A percentile compares a stretch with the other conserved stretches of the same genome.
These are phyloP conservation scores for Oceanodroma leucorhoa DNA, from an alignment of 2,797 vertebrate genomes.

Conservation along the genomic window DNA sequence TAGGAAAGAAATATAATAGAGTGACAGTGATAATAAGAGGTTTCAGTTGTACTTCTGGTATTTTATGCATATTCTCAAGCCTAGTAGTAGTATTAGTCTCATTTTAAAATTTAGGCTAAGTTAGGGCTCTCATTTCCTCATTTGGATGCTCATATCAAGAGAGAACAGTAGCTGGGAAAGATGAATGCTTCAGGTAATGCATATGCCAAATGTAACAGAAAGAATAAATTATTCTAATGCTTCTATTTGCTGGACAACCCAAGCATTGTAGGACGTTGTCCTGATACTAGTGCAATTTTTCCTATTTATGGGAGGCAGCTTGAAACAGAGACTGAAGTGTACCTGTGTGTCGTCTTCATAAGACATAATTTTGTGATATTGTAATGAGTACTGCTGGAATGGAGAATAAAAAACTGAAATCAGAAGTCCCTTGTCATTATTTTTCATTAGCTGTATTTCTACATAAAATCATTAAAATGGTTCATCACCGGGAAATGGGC, in stretches of 20 bases:
- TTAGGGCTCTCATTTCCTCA: constrained; percentile 18
- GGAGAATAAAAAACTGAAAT: constrained; percentile 32
- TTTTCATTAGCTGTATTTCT: constrained; percentile 64
- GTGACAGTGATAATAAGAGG: not conserved
- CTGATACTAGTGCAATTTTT: not conserved
- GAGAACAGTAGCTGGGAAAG: not conserved
- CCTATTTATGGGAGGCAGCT: constrained; percentile 7
- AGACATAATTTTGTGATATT: constrained; percentile 50
- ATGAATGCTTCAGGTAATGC: constrained; percentile 27
- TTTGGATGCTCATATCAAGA: not conserved
- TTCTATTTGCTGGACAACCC: constrained; percentile 28
- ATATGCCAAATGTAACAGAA: constrained; percentile 36
- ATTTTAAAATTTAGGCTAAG: constrained; percentile 10
- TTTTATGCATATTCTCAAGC: not conserved
- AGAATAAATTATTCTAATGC: constrained; percentile 36
- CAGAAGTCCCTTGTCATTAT: constrained; percentile 32
- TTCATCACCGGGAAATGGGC: constrained; percentile 44
- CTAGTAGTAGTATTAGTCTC: not conserved
- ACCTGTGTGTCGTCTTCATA: constrained; percentile 12
- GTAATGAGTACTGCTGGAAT: constrained; percentile 25
- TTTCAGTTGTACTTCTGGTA: not conserved
- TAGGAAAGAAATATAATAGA: not conserved
- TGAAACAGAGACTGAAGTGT: constrained; percentile 22
- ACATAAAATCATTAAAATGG: constrained; percentile 56
- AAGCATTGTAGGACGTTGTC: constrained; percentile 2